Evolutionary conservation across 2,113 vertebrate genomes (phyloP).

Genomic region (Tachysurus vachellii): DNA sequence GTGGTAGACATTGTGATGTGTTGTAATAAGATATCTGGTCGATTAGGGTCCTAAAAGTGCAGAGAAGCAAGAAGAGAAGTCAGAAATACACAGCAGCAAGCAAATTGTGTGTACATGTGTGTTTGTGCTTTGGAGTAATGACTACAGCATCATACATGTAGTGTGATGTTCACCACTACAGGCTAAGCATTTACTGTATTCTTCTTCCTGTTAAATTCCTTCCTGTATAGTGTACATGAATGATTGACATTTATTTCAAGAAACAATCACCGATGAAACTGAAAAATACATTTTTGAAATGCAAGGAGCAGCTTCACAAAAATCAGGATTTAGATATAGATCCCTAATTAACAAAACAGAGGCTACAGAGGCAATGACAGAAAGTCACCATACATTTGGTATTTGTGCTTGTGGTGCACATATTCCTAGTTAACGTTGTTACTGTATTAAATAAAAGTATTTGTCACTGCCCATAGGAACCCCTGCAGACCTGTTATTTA

Average conservation of each 20-base stretch:
- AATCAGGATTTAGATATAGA: background rate
- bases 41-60: no score
- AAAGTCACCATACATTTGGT: background rate
- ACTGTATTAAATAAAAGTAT: background rate
- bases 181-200: background rate
- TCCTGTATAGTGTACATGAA: background rate
- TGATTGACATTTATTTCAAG: background rate
- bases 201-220: background rate
- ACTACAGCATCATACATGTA: background rate
- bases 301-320: background rate
- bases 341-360: background rate
- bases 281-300: background rate
- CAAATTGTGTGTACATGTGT: no score
- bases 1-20: no score
- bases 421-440: background rate
- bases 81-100: no score
- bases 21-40: no score
- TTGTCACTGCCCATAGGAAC: no score
- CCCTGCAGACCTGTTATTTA: no score
- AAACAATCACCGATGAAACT: background rate
- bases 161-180: background rate
- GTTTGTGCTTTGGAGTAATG: no score
- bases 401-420: background rate
- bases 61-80: no score
- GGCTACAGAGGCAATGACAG: background rate